Evolutionary conservation across 2,888 invertebrate genomes (phyloP), one percentile per base, ranked within the genome.

Genomic region (Phlogophora meticulosa): DNA sequence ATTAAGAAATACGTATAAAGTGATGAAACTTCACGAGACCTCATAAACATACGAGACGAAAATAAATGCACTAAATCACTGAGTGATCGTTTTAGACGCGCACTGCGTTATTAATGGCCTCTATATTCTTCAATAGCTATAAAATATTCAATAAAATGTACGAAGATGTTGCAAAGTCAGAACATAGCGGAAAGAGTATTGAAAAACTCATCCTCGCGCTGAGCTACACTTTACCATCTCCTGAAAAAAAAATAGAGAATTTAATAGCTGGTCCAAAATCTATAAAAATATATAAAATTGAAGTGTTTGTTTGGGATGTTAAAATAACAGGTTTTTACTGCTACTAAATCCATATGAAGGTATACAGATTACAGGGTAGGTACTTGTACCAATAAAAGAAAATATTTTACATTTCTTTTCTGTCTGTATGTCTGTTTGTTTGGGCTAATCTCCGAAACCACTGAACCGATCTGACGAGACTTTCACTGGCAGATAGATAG

Each of bases 21-120:
- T 45, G 57, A 48, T 46, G 53, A 51, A 48, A 46, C 17, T 57
- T 57, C n/a, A 65, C 34, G 57, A 61, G 65, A 72, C 51, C 68
- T 66, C 45, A 57, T 65, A 69, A 70, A 64, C 53, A 45, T 51
- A 59, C 45, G 59, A 68, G 65, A 67, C 64, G 32, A 73, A 72
- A 82, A 81, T 79, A 79, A 62, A 64, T 62, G 36, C 51, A 68
- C 49, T 68, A 57, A 60, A 68, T 71, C 59, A 68, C 24, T 36
- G 58, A 76, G 59, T 67, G 52, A 71, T 72, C 52, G 45, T 46
- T 51, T 62, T 64, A 66, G 49, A 64, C 7, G 32, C 42, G 40
- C 55, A 48, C 7, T 64, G 10, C 10, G 38, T 57, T 60, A 60
- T 62, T 42, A 45, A 42, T 49, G 28, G 32, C 13, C 42, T 36